Evolutionary conservation across 1,140 invertebrate genomes (phyloP), one percentile per base, ranked within the genome.

Genomic region (Papilio polyxenes): DNA sequence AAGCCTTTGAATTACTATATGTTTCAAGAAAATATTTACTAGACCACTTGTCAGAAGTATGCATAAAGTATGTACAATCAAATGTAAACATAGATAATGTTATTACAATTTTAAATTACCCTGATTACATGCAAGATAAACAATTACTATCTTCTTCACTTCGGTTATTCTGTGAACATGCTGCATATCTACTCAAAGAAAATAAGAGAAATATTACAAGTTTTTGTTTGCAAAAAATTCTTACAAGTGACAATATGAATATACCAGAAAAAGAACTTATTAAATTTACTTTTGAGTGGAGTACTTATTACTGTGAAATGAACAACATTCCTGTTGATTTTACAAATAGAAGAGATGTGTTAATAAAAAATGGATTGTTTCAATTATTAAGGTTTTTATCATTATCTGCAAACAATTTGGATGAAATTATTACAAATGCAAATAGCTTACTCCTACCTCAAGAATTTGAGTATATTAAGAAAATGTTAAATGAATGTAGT

Each of bases 1-100:
- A 95, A 89, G 95, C 95, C 10, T 95, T 95, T 94, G 92, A 94
- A 85, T 86, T 96, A 80, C 86, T 95, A 75, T 96, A 96, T 93
- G 93, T 95, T 10, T 94, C 95, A 51, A 95, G 95, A 82, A 96
- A 96, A 92, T 96, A 96, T 89, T 88, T 96, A 82, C 81, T 96
- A 49, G 92, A 95, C 78, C 89, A 94, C 88, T 91, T 96, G n/a
- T 89, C 89, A 75, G 90, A 94, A 40, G 82, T 92, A 51, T 96
- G 95, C 87, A 87, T 94, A 69, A 84, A 87, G 20, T 95, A 94
- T 82, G 94, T 96, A 72, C 87, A 92, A 85, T 86, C 91, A 77
- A 95, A 95, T 86, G 87, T 95, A 40, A 95, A 90, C 86, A 91
- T 95, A 84, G 93, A 93, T 81, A 95, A 95, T 92, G 92, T 96